Percentiles rank a stretch among this genome's conserved stretches.
Conservation (phyloP, 2,888 invertebrate genomes). For the Drosophila lutescens region DNA sequence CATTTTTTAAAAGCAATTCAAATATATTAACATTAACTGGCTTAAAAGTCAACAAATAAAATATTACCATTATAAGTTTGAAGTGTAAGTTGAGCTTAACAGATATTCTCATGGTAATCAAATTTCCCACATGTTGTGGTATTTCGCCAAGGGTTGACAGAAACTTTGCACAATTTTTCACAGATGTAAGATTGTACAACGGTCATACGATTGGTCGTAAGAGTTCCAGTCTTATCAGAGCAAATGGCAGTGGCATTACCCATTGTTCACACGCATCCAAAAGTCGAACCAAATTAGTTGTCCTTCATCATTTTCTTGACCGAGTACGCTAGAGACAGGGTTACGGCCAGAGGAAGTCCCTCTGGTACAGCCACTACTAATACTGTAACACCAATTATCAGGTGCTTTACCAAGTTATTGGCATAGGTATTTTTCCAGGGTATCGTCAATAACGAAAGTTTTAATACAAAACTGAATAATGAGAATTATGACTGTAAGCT, state of each 20-base stretch:
- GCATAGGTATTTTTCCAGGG: conserved; percentile 93
- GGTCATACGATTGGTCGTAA: conserved; percentile 99
- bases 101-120: conserved; percentile 93
- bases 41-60: neutral
- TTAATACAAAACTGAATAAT: conserved; percentile 97
- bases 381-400: conserved; percentile 99
- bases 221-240: conserved; percentile 99
- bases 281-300: conserved; percentile 99
- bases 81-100: conserved; percentile 99
- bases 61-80: conserved; percentile 93
- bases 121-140: conserved; percentile 92
- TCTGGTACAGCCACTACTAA: conserved; percentile 99
- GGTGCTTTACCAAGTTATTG: conserved; percentile 96
- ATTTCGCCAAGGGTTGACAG: conserved; percentile 94
- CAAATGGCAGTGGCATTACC: conserved; percentile 99
- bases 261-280: conserved; percentile 99
- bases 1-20: conserved; percentile 85
- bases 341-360: conserved; percentile 98
- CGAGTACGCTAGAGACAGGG: conserved; percentile 98
- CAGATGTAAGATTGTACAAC: conserved; percentile 98
- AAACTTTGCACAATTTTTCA: conserved; percentile 95
- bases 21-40: neutral
- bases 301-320: conserved; percentile 99
- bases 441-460: conserved; percentile 91
- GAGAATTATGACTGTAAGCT: conserved; percentile 97